A percentile compares a stretch with the other conserved stretches of the same genome.
Conservation (phyloP, 64 coral and sea anemone species). For the Porites australiensis region DNA sequence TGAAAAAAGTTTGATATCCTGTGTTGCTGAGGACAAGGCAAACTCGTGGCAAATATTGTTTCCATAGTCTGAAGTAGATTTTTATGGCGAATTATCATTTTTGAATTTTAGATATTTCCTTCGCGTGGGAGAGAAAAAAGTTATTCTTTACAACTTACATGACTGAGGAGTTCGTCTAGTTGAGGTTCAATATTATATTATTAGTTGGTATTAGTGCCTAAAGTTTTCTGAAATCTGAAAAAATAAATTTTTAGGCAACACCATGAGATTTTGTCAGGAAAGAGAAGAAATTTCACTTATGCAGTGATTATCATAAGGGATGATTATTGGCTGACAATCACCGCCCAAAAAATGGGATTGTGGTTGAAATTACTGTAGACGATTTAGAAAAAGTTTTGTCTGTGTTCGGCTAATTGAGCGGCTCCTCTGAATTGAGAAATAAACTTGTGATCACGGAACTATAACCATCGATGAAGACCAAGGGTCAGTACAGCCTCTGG, state of each 20-base stretch:
- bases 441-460: conserved; percentile 19
- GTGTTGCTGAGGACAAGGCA: background rate
- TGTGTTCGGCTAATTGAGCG: background rate
- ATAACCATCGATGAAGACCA: background rate
- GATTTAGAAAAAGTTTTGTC: background rate
- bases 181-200: too few relatives aligned
- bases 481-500: too few relatives aligned
- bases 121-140: background rate
- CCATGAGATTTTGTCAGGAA: too few relatives aligned
- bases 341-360: background rate
- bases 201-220: too few relatives aligned
- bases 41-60: background rate
- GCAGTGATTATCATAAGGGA: background rate
- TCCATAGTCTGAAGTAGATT: conserved; percentile 16
- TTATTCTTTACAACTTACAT: background rate
- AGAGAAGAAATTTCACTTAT: too few relatives aligned
- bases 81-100: conserved; percentile 17
- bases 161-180: too few relatives aligned
- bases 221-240: too few relatives aligned
- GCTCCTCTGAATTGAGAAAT: background rate
- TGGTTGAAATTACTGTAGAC: background rate
- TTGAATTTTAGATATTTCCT: conserved; percentile 8
- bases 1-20: background rate
- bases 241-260: too few relatives aligned
- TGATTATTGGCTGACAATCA: background rate